Conservation (phyloP, 2,888 invertebrate species). For the Aporophyla lueneburgensis region DNA sequence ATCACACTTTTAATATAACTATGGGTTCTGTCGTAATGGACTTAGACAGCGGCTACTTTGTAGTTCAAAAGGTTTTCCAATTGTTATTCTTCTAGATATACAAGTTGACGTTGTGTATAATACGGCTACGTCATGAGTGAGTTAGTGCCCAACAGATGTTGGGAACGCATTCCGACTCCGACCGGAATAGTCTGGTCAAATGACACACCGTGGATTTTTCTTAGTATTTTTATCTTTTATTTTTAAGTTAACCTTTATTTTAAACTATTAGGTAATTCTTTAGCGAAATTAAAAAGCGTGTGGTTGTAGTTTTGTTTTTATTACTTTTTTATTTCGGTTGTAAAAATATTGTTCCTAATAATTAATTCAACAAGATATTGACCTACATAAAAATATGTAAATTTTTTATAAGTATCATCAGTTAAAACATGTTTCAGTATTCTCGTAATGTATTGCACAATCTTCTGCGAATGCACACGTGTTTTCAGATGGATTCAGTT, state of each 20-base stretch:
- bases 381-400: not conserved
- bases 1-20: too few relatives aligned
- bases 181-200: conserved; percentile 78
- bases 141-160: conserved; percentile 86
- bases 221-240: conserved; percentile 53
- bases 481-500: conserved; percentile 40
- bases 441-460: conserved; percentile 46
- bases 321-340: conserved; percentile 8
- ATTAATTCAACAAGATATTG: not conserved
- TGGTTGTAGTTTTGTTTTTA: conserved; percentile 2
- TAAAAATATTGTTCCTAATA: not conserved
- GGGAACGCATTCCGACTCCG: conserved; percentile 78
- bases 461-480: conserved; percentile 34
- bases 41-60: not conserved
- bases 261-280: conserved; percentile 15
- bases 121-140: conserved; percentile 71
- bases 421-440: not conserved
- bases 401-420: not conserved
- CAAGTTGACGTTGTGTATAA: conserved; percentile 45
- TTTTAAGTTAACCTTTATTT: conserved; percentile 49
- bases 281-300: not conserved
- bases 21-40: not conserved
- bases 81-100: conserved; percentile 55
- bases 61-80: conserved; percentile 47
- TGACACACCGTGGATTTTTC: conserved; percentile 69